Base-by-base conservation (phyloP, 2,113 vertebrate species). In the Triplophysa rosa region DNA sequence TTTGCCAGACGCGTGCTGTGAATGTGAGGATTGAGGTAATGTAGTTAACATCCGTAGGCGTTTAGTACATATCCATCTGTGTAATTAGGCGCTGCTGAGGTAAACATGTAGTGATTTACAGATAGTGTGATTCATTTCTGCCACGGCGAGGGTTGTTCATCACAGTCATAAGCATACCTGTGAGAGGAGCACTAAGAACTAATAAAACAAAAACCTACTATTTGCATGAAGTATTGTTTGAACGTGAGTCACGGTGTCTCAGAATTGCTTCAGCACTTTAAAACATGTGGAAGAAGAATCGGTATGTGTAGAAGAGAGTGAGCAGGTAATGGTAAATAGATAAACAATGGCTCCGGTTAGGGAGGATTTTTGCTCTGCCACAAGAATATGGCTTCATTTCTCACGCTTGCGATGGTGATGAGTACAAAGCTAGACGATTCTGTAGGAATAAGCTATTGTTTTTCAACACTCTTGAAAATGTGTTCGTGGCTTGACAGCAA, bases 201-300 rank as follows among this genome's bases (percentile, higher is more conserved):
- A 33, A 12, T 29, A n/a, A 54, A 11, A 87, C 88, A 86, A 85
- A 87, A 84, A 84, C 70, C 75, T 68, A 82, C 85, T 86, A 88
- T 91, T 91, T 90, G 87, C 89, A 89, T 90, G 85, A 88, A 73
- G 80, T 85, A 77, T 80, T 86, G 89, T 58, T 87, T 89, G 88
- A 90, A 87, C 89, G 90, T 87, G 88, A 88, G 86, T 88, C 88
- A 88, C 42, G 21, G 40, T 71, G 65, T 16, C 45, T 76, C 29
- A 29, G 33, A 71, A 75, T 89, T 89, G 87, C 90, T 86, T 86
- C 86, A 72, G 80, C 80, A 29, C 65, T 75, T 67, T 14, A 76
- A 65, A 66, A 64, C 49, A 23, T 21, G 49, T 56, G 26, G 17
- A 71, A 71, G 67, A 70, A 49, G 33, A 59, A 58, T 7, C 26